Conservation (phyloP, 1,140 invertebrate genomes). For the Temnothorax nylanderi region DNA sequence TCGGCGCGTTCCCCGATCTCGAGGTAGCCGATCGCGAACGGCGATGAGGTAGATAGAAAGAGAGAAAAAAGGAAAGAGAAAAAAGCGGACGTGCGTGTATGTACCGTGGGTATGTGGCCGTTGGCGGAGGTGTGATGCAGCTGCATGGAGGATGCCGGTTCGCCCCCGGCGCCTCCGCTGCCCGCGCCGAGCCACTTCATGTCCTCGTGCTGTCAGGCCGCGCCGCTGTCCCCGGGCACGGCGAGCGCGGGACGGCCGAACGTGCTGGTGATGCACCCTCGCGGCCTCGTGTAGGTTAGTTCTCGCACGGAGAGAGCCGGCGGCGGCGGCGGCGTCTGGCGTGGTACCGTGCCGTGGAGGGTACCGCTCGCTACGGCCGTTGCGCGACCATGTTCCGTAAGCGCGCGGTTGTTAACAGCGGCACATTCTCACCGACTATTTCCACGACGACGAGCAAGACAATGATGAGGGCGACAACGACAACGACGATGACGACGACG, state of each 20-base stretch:
- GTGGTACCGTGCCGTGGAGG: conserved; percentile 37
- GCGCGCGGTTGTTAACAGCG: conserved; percentile 52
- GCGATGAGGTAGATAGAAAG: background rate
- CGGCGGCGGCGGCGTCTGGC: conserved; percentile 70
- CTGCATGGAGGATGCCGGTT: conserved; percentile 85
- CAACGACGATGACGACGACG: background rate
- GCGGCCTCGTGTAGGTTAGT: conserved; percentile 68
- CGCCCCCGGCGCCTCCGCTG: conserved; percentile 82
- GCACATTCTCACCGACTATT: conserved; percentile 52
- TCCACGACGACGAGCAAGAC: conserved; percentile 41
- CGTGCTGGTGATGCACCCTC: conserved; percentile 40
- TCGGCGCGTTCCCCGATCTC: background rate
- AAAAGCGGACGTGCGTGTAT: background rate
- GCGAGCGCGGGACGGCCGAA: conserved; percentile 40
- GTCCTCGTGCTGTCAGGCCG: conserved; percentile 72
- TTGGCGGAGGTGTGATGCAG: conserved; percentile 84
- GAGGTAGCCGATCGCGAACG: conserved; percentile 3
- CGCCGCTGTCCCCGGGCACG: conserved; percentile 62
- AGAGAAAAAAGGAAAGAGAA: background rate
- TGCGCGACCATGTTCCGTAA: conserved; percentile 56
- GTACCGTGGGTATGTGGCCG: conserved; percentile 83
- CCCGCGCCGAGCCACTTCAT: conserved; percentile 85
- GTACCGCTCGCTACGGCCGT: conserved; percentile 63
- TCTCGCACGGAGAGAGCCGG: conserved; percentile 61
- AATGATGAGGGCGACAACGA: conserved; percentile 33